Evolutionary conservation across 2,113 vertebrate genomes (phyloP), one percentile per base, ranked within the genome.

Genomic region (Tetraodon nigroviridis): DNA sequence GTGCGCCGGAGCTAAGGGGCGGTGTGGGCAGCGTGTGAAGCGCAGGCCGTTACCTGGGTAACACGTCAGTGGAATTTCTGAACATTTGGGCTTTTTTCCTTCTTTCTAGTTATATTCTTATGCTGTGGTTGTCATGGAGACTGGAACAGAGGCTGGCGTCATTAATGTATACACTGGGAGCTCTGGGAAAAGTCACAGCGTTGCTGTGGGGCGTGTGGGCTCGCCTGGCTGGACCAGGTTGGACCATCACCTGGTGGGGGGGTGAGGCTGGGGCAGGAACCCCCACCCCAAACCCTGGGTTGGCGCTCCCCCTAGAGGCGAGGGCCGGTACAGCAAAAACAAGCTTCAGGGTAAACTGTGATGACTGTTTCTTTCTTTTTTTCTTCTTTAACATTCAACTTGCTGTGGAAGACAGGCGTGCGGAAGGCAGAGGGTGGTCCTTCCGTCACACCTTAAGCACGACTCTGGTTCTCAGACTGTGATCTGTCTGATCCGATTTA

Each of bases 21-120:
- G 47, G 62, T 46, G 69, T 16, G 29, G 69, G 74, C 76, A 61
- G 71, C 58, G 55, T 59, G 61, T 65, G 64, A 71, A 81, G 56
- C 69, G 44, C 70, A 42, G 64, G 67, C 69, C 60, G 83, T 87
- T 81, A 82, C 84, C 83, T 76, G 78, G 81, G 86, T 69, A 82
- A 87, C 83, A 32, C 63, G 70, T 80, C 29, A n/a, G 41, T 66
- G 74, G 61, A 81, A 82, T 79, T 65, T 65, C 29, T 57, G 17
- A 27, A 42, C 61, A 48, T 60, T 4, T 14, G 54, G 47, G 19
- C 3, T 3, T 47, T 62, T 56, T 52, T 63, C 54, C 65, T 71
- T 37, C 62, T 59, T 55, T 71, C 56, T 10, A 37, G 12, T 37
- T 37, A 37, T 61, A 49, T 50, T 50, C 17, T 62, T 29, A 49